These are phyloP conservation scores for Brachionus manjavacas DNA, from an alignment of 1,140 invertebrate species.

Conservation along the genomic window DNA sequence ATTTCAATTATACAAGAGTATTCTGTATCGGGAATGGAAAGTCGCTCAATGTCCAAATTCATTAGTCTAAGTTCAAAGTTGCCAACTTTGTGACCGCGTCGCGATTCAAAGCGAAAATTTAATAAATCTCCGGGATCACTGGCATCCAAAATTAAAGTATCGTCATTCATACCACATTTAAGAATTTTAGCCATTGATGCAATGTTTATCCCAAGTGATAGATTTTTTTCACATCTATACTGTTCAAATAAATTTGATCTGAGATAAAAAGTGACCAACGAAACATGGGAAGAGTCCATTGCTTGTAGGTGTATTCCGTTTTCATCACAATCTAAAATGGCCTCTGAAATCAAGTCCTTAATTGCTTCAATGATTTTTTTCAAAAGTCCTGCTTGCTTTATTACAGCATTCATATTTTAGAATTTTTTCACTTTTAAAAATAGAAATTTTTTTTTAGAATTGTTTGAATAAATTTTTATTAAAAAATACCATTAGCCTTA, in stretches of 20 bases:
- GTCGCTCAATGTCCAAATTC: constrained; percentile 95
- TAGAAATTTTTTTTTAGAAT: not conserved
- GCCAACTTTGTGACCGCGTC: constrained; percentile 75
- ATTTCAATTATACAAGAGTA: constrained; percentile 93
- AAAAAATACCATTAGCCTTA: no score
- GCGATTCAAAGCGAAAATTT: constrained; percentile 87
- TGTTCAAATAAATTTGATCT: constrained; percentile 94
- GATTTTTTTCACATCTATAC: constrained; percentile 92
- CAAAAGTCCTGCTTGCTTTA: constrained; percentile 79
- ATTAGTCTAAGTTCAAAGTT: constrained; percentile 99
- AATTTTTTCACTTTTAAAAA: not conserved
- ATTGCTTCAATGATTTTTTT: constrained; percentile 98
- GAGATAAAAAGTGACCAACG: constrained; percentile 84
- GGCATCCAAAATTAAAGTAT: constrained; percentile 90
- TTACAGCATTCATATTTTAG: constrained; percentile 57
- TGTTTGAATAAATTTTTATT: no score
- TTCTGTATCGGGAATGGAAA: constrained; percentile 96
- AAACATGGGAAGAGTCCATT: constrained; percentile 99
- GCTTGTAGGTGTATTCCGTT: constrained; percentile 87
- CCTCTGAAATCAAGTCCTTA: constrained; percentile 93
- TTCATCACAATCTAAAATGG: constrained; percentile 94
- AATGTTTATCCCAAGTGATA: constrained; percentile 95
- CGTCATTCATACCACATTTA: constrained; percentile 88
- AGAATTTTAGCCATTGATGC: constrained; percentile 90
- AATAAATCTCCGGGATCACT: constrained; percentile 90